Evolutionary conservation across 2,888 invertebrate genomes (phyloP), one percentile per base, ranked within the genome.

Genomic region (Drosophila sordidula): DNA sequence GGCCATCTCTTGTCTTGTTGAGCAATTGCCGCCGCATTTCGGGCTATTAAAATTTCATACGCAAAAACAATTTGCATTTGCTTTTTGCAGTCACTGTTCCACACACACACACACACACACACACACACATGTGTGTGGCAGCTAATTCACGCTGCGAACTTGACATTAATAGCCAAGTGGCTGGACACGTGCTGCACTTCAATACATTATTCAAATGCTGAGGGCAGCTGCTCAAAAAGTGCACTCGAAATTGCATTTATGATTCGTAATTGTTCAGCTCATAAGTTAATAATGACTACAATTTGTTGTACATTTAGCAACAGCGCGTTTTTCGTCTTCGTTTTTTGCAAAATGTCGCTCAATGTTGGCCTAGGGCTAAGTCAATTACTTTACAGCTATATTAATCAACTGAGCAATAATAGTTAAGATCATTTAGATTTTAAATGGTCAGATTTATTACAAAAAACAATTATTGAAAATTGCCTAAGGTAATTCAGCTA

Each of bases 151-250:
- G 61, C 64, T 74, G 54, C 74, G 87, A 84, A 84, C 83, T 84
- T 84, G 83, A 87, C 83, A 87, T 73, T 77, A 87, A 84, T 84
- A 81, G 71, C 66, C 84, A 83, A 72, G 68, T 59, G 64, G 55
- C 50, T 55, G 54, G 54, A 63, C 85, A 78, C 83, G 80, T 80
- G 74, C 73, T 68, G 67, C 65, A 67, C 69, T 83, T 68, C 59
- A 78, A 80, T 82, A 70, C 58, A 55, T 46, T 32, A 62, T 51
- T 51, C 32, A 45, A 42, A 38, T 47, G 45, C 47, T 49, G 39
- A n/a, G 41, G 46, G 32, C 47, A 51, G 46, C 57, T 18, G n/a
- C 52, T 32, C 8, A 25, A 39, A 56, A 50, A 44, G n/a, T 70
- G 70, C 70, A 74, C 71, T 70, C 56, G 32, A 57, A 57, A 47